Evolutionary conservation across 2,797 vertebrate species (phyloP).

Genomic region (Okamejei kenojei): DNA sequence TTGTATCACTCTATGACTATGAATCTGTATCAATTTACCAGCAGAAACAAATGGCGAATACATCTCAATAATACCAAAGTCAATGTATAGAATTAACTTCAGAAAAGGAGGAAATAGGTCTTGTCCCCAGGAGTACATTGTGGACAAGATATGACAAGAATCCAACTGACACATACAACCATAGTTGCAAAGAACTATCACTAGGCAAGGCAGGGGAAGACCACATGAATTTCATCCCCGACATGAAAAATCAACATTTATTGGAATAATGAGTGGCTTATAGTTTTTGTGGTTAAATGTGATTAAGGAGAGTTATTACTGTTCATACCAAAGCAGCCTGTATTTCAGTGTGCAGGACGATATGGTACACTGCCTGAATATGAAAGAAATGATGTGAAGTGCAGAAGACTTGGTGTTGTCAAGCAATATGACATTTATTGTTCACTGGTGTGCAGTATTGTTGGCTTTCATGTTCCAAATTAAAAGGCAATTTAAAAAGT

Average conservation of each 20-base stretch:
- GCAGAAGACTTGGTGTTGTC: not conserved
- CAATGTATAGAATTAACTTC: too few relatives aligned
- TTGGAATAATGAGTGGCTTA: not conserved
- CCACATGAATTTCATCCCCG: not conserved
- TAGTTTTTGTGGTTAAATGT: not conserved
- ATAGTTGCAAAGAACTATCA: not conserved
- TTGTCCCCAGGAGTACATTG: too few relatives aligned
- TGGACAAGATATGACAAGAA: not conserved
- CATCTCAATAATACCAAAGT: too few relatives aligned
- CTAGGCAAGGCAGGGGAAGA: not conserved
- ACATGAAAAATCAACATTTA: too few relatives aligned
- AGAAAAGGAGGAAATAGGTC: too few relatives aligned
- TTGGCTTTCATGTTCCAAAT: not conserved
- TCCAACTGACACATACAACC: not conserved
- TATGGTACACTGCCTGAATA: not conserved
- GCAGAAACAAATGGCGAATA: too few relatives aligned
- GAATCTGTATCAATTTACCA: too few relatives aligned
- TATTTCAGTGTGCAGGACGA: not conserved
- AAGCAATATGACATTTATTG: not conserved
- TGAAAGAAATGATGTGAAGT: not conserved
- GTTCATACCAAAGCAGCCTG: not conserved
- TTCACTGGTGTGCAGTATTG: conserved; percentile 2
- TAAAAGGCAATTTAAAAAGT: not conserved
- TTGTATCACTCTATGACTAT: too few relatives aligned
- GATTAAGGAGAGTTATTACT: not conserved